Percentiles rank a stretch among this genome's conserved stretches.
phyloP scores from a whole-genome alignment of 2,888 invertebrate species.

The Napeogenes sylphis region DNA sequence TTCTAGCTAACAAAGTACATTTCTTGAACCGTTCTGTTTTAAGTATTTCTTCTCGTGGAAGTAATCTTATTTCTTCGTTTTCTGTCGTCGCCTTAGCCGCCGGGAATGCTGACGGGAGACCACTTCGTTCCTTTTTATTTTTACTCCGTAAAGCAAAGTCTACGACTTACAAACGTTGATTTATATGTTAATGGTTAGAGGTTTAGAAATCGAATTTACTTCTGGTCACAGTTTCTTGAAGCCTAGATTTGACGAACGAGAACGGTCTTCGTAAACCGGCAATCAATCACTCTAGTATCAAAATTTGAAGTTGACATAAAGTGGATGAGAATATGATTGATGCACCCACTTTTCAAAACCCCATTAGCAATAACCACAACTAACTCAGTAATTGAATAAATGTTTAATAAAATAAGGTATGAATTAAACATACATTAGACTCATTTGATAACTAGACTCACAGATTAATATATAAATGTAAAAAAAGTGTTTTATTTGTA shows the following conservation, averaged over 20 bases:
- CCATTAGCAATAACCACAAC: conserved; percentile 46
- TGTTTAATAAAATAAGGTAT: conserved; percentile 7
- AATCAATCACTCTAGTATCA: conserved; percentile 71
- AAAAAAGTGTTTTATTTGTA: too few relatives aligned
- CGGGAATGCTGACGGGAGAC: conserved; percentile 51
- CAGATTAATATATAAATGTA: too few relatives aligned
- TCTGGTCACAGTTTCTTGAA: conserved; percentile 23
- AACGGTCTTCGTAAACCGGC: conserved; percentile 46
- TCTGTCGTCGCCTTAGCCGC: conserved; percentile 57
- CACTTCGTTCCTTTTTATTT: conserved; percentile 53
- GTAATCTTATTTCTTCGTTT: conserved; percentile 64
- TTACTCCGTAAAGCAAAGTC: conserved; percentile 54
- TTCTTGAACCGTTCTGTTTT: conserved; percentile 55
- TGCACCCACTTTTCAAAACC: conserved; percentile 55
- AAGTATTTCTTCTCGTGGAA: conserved; percentile 57
- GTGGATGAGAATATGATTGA: conserved; percentile 75
- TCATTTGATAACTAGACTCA: background rate
- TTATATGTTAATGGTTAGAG: conserved; percentile 49
- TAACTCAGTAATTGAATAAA: conserved; percentile 31
- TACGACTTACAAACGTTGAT: conserved; percentile 56
- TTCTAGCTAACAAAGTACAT: conserved; percentile 48
- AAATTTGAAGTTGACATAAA: conserved; percentile 74
- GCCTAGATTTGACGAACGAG: conserved; percentile 27
- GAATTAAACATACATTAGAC: background rate
- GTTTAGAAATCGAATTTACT: conserved; percentile 18